These are phyloP conservation scores for Acleris holmiana DNA, from an alignment of 2,888 invertebrate genomes.

Conservation along the genomic window DNA sequence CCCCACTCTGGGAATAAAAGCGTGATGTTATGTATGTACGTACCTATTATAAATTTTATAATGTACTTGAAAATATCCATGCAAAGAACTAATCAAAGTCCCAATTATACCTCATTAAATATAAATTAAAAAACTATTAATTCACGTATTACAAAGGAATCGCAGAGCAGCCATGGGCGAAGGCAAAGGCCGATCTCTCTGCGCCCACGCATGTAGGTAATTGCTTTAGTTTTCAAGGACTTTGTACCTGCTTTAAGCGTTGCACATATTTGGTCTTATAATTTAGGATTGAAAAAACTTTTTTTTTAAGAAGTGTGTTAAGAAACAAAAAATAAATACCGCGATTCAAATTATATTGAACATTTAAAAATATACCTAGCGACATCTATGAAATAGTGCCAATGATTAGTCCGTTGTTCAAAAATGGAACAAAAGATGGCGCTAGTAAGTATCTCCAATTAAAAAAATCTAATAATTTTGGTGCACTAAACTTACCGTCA, in stretches of 20 bases:
- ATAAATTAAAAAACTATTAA: no score
- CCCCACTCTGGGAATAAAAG: no score
- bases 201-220: slow-evolving; percentile 15
- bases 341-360: no score
- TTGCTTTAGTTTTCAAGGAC: slow-evolving; percentile 27
- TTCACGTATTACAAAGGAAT: slow-evolving; percentile 16
- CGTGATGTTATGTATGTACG: no score
- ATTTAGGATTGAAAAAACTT: neutral
- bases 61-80: no score
- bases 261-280: neutral
- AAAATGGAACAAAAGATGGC: slow-evolving; percentile 5
- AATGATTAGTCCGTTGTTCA: neutral
- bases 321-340: no score
- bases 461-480: no score
- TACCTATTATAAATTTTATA: no score
- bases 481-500: slow-evolving; percentile 9
- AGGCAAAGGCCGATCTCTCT: slow-evolving; percentile 27
- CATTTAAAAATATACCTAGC: slow-evolving; percentile 33
- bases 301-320: no score
- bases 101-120: no score
- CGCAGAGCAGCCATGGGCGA: slow-evolving; percentile 4
- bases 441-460: neutral
- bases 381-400: slow-evolving; percentile 57
- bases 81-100: no score
- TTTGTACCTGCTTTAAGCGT: slow-evolving; percentile 26